phyloP scores from a whole-genome alignment of 1,140 invertebrate species.

The Teleogryllus occipitalis region DNA sequence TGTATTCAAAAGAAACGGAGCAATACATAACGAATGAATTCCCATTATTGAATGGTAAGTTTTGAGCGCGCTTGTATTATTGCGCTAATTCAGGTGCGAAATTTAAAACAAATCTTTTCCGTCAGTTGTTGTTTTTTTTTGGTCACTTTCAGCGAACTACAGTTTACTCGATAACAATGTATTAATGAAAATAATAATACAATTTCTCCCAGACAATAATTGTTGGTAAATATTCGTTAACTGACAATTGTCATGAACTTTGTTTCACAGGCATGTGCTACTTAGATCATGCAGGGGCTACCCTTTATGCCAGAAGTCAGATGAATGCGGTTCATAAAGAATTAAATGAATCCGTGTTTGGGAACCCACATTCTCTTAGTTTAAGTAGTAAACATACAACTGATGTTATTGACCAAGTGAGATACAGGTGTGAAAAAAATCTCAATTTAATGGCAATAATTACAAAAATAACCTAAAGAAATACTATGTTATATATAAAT shows the following conservation, averaged over 20 bases:
- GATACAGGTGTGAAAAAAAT: slow-evolving; percentile 65
- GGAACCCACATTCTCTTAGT: slow-evolving; percentile 77
- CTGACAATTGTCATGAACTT: not conserved
- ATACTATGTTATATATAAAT: not conserved
- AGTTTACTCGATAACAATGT: too few species aligned
- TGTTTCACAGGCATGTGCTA: slow-evolving; percentile 58
- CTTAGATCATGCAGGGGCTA: slow-evolving; percentile 84
- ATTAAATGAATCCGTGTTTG: slow-evolving; percentile 62
- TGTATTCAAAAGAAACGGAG: slow-evolving; percentile 14
- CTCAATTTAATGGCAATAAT: not conserved
- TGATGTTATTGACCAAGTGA: slow-evolving; percentile 71
- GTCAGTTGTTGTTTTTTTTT: too few species aligned
- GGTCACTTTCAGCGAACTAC: too few species aligned
- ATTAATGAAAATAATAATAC: too few species aligned
- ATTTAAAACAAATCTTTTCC: not conserved
- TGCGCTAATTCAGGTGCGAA: not conserved
- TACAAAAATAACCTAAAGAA: not conserved
- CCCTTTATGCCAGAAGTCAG: slow-evolving; percentile 70
- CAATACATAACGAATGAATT: slow-evolving; percentile 13
- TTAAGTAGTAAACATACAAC: slow-evolving; percentile 60
- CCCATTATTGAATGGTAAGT: slow-evolving; percentile 18
- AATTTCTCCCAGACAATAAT: too few species aligned
- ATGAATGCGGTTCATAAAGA: slow-evolving; percentile 56
- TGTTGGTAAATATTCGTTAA: too few species aligned
- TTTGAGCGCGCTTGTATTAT: not conserved